phyloP scores from a whole-genome alignment of 2,888 invertebrate species.

The Scaptomyza cyrtandrae region DNA sequence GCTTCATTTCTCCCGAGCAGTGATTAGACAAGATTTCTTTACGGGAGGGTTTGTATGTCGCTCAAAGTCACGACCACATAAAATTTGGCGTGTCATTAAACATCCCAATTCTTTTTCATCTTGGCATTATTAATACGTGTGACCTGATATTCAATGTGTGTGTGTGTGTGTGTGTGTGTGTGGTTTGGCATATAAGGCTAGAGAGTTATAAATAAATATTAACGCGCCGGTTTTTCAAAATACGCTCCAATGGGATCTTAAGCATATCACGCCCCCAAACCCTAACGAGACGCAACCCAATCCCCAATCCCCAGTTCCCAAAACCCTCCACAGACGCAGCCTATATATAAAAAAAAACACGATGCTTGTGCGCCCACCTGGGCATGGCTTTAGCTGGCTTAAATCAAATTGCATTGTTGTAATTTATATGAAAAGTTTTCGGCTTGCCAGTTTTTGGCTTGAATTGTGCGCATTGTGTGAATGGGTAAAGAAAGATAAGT shows the following conservation, averaged over 20 bases:
- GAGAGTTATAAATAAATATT: constrained; percentile 71
- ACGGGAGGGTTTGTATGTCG: background rate
- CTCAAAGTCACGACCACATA: constrained; percentile 46
- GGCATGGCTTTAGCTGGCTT: constrained; percentile 41
- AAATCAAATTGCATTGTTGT: constrained; percentile 63
- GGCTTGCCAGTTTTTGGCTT: constrained; percentile 34
- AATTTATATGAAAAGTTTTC: constrained; percentile 75
- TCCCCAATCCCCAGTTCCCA: background rate
- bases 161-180: background rate
- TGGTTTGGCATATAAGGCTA: constrained; percentile 27
- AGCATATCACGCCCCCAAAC: constrained; percentile 4
- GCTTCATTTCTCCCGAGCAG: constrained; percentile 60
- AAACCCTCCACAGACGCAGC: background rate
- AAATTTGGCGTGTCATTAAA: constrained; percentile 70
- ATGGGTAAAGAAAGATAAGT: constrained; percentile 18
- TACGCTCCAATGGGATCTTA: constrained; percentile 40
- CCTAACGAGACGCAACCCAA: background rate
- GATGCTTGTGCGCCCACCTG: constrained; percentile 25
- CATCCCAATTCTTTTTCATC: constrained; percentile 59
- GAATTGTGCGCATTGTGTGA: constrained; percentile 14
- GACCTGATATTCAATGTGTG: background rate
- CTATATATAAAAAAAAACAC: background rate
- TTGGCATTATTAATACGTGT: constrained; percentile 27
- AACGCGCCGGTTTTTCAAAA: constrained; percentile 23
- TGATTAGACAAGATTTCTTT: constrained; percentile 68